Conservation (phyloP, 1,140 invertebrate species). For the Leptinotarsa undecemlineata region DNA sequence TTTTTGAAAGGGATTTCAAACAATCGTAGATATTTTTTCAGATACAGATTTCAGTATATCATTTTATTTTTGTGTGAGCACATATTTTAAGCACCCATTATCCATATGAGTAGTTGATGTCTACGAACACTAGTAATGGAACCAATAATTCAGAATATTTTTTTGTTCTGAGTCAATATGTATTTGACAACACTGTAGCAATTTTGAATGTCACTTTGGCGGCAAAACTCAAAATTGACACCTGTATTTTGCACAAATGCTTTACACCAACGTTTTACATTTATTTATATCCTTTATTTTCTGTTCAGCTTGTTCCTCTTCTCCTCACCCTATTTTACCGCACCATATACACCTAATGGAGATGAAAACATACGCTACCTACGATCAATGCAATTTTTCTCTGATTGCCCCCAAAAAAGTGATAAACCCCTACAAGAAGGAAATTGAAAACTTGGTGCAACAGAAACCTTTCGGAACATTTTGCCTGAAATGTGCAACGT, state of each 20-base stretch:
- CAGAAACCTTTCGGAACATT: constrained; percentile 41
- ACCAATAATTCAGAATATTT: too few species aligned
- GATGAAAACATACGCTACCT: not conserved
- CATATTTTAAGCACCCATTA: too few species aligned
- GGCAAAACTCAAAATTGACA: constrained; percentile 9
- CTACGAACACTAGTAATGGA: too few species aligned
- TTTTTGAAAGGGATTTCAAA: too few species aligned
- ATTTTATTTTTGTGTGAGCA: too few species aligned
- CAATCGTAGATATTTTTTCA: too few species aligned
- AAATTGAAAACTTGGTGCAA: constrained; percentile 35
- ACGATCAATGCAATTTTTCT: constrained; percentile 31
- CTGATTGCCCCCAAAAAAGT: constrained; percentile 38
- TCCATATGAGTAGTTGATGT: too few species aligned
- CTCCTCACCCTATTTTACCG: constrained; percentile 10
- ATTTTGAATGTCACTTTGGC: not conserved
- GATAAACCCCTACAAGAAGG: constrained; percentile 42
- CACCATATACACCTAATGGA: constrained; percentile 11
- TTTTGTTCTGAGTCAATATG: too few species aligned
- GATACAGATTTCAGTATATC: too few species aligned
- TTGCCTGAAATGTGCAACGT: constrained; percentile 43
- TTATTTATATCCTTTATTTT: not conserved
- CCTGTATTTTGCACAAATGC: not conserved
- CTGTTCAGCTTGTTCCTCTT: not conserved
- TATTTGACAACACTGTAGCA: too few species aligned
- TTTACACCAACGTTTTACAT: not conserved